Evolutionary conservation across 2,888 invertebrate genomes (phyloP).

Genomic region (Ryuthela nishihirai): DNA sequence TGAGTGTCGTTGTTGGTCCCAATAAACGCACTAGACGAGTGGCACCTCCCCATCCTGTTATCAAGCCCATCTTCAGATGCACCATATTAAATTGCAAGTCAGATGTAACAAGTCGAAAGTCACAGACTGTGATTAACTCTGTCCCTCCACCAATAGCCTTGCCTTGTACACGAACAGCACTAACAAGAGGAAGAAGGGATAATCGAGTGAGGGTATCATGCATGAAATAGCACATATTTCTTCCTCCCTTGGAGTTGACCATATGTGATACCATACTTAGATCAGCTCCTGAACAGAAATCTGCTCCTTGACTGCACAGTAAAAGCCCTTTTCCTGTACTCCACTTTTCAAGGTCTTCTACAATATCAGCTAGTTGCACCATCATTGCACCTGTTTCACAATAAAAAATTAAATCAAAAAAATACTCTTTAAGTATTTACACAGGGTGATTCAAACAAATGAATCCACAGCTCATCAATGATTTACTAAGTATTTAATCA

Average conservation of each 20-base stretch:
- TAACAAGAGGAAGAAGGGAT: conserved; percentile 53
- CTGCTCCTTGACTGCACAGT: conserved; percentile 12
- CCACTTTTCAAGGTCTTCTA: conserved; percentile 54
- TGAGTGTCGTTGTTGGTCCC: conserved; percentile 52
- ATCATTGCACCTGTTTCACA: conserved; percentile 58
- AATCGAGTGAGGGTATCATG: conserved; percentile 52
- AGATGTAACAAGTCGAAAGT: conserved; percentile 53
- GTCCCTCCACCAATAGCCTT: conserved; percentile 58
- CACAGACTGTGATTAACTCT: conserved; percentile 55
- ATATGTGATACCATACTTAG: conserved; percentile 47
- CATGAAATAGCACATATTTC: conserved; percentile 54
- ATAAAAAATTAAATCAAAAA: too few species aligned
- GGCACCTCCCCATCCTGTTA: conserved; percentile 57
- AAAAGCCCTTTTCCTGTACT: conserved; percentile 49
- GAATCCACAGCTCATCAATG: too few species aligned
- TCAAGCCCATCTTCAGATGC: conserved; percentile 54
- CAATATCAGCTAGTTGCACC: conserved; percentile 53
- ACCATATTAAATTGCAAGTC: conserved; percentile 53
- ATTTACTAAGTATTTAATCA: too few species aligned
- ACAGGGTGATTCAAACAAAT: too few species aligned
- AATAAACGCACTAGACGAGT: conserved; percentile 51
- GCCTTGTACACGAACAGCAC: conserved; percentile 55
- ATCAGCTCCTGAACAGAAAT: conserved; percentile 52
- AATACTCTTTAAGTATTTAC: too few species aligned
- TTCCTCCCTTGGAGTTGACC: conserved; percentile 48